These are phyloP conservation scores for Oncorhynchus clarkii DNA, from an alignment of 2,113 vertebrate species.

Conservation along the genomic window DNA sequence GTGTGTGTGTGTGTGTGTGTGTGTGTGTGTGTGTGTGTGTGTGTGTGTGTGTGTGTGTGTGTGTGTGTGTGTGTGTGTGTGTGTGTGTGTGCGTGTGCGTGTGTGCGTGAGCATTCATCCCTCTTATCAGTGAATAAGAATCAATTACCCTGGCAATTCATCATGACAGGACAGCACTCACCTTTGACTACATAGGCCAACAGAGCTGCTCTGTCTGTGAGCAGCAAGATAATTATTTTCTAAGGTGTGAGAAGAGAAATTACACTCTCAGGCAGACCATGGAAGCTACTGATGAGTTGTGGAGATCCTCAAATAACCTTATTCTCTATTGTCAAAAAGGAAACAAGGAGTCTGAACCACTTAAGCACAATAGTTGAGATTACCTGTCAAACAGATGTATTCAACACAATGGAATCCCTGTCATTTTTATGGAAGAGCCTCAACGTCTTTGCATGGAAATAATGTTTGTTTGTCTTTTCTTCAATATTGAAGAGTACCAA, in stretches of 20 bases:
- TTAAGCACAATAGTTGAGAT: neutral
- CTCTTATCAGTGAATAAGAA: slow-evolving; percentile 57
- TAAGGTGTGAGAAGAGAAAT: slow-evolving; percentile 9
- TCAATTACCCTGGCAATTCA: slow-evolving; percentile 67
- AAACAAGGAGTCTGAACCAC: neutral
- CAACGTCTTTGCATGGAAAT: no score
- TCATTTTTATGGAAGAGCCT: no score
- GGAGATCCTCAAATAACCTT: slow-evolving; percentile 15
- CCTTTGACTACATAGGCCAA: slow-evolving; percentile 56
- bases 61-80: slow-evolving; percentile 11
- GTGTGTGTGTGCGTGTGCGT: no score
- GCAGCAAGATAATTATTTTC: slow-evolving; percentile 52
- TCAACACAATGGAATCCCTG: no score
- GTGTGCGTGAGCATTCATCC: neutral
- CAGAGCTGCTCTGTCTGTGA: slow-evolving; percentile 54
- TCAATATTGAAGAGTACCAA: no score
- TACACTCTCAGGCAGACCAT: neutral
- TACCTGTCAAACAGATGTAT: neutral
- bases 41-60: no score
- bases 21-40: no score
- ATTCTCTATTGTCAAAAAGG: neutral
- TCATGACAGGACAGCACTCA: slow-evolving; percentile 72
- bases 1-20: no score
- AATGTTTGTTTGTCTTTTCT: no score
- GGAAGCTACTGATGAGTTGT: slow-evolving; percentile 9